phyloP scores from a whole-genome alignment of 2,797 vertebrate genomes.

The Botia almorhae region DNA sequence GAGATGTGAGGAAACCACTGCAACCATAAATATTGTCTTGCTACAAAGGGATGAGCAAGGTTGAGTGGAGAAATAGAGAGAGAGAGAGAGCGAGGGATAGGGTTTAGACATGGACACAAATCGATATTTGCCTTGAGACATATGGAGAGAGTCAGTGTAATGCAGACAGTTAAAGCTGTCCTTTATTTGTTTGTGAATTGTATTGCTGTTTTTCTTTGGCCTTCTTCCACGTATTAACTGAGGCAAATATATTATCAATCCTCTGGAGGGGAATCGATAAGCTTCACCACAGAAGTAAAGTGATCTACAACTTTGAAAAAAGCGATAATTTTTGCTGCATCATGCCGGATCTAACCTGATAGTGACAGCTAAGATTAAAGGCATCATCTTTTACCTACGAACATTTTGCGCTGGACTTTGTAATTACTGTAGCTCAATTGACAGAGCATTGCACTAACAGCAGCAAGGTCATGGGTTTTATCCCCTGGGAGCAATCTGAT shows the following conservation, averaged over 20 bases:
- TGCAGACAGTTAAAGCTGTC: conserved; percentile 53
- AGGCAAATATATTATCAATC: conserved; percentile 57
- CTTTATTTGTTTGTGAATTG: conserved; percentile 59
- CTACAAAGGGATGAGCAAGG: conserved; percentile 36
- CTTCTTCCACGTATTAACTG: conserved; percentile 48
- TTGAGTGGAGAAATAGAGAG: conserved; percentile 4
- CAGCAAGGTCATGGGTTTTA: conserved; percentile 9
- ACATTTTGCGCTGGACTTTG: conserved; percentile 10
- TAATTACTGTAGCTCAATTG: background rate
- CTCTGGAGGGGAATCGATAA: conserved; percentile 55
- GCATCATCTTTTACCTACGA: conserved; percentile 13
- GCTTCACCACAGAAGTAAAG: conserved; percentile 47
- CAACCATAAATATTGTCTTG: conserved; percentile 53
- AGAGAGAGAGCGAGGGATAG: conserved; percentile 9
- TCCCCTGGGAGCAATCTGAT: conserved; percentile 3
- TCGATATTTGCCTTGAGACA: conserved; percentile 59
- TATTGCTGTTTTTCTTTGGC: conserved; percentile 52
- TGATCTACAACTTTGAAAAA: conserved; percentile 58
- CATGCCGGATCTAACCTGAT: conserved; percentile 44
- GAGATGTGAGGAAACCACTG: conserved; percentile 35
- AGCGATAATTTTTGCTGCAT: conserved; percentile 47
- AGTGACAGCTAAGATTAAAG: conserved; percentile 43
- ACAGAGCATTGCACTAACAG: background rate
- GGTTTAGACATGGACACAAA: conserved; percentile 44
- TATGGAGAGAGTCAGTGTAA: conserved; percentile 52